Evolutionary conservation across 1,140 invertebrate genomes (phyloP).

Genomic region (Drosophila hydei): DNA sequence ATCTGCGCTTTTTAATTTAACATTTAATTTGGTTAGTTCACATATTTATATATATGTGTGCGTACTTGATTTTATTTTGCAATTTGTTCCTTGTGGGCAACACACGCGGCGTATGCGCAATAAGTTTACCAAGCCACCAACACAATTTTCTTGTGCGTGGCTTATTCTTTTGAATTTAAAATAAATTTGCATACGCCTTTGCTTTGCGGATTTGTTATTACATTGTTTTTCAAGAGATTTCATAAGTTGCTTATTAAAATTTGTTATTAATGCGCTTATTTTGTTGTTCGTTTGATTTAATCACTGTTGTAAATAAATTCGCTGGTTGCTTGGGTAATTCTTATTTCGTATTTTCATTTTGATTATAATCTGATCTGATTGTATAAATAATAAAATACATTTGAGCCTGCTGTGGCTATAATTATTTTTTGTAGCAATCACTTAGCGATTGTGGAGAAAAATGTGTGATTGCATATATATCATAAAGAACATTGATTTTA

Average conservation of each 20-base stretch:
- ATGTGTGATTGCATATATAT: no score
- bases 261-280: conserved; percentile 29
- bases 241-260: conserved; percentile 57
- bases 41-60: background rate
- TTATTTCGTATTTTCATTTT: no score
- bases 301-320: no score
- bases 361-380: no score
- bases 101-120: conserved; percentile 76
- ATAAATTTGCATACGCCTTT: conserved; percentile 37
- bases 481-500: no score
- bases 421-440: no score
- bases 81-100: conserved; percentile 21
- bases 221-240: conserved; percentile 14
- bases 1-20: conserved; percentile 75
- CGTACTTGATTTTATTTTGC: conserved; percentile 1
- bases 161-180: conserved; percentile 23
- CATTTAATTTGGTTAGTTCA: conserved; percentile 52
- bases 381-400: no score
- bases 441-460: no score
- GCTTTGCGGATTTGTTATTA: conserved; percentile 5
- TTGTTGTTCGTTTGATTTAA: conserved; percentile 3
- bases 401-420: no score
- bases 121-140: conserved; percentile 40
- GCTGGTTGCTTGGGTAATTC: no score
- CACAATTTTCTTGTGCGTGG: conserved; percentile 39